Percentiles rank a stretch among this genome's conserved stretches.
These are phyloP conservation scores for Drosophila anomalipes DNA, from an alignment of 2,888 invertebrate species.

Conservation along the genomic window DNA sequence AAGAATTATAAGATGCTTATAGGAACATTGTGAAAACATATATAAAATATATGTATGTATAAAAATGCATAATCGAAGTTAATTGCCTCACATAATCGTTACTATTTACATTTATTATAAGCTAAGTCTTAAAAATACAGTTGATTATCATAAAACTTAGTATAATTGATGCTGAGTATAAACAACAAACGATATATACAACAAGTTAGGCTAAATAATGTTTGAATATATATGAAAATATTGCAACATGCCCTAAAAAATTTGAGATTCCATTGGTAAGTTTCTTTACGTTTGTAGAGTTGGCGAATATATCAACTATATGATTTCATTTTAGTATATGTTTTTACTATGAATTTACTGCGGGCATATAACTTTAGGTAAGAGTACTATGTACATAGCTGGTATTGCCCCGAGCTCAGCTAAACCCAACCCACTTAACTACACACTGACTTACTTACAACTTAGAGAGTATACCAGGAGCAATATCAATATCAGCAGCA, in stretches of 20 bases:
- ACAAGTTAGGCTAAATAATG: constrained; percentile 5
- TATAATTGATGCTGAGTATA: constrained; percentile 13
- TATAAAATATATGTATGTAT: background rate
- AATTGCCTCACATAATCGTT: constrained; percentile 15
- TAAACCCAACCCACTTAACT: constrained; percentile 66
- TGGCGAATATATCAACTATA: constrained; percentile 13
- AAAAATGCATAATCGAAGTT: constrained; percentile 23
- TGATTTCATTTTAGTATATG: constrained; percentile 6
- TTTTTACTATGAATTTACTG: constrained; percentile 14
- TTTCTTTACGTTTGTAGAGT: background rate
- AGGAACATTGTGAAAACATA: constrained; percentile 41
- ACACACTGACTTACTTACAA: constrained; percentile 69
- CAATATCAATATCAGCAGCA: constrained; percentile 30
- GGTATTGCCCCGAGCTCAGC: constrained; percentile 41
- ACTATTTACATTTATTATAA: constrained; percentile 62
- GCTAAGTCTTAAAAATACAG: constrained; percentile 47
- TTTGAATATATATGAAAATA: constrained; percentile 18
- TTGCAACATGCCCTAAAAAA: constrained; percentile 28
- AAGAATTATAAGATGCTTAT: constrained; percentile 18
- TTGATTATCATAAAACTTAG: constrained; percentile 21
- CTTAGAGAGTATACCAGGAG: constrained; percentile 48
- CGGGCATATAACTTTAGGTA: constrained; percentile 31
- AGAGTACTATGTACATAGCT: constrained; percentile 69
- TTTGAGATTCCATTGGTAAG: constrained; percentile 3
- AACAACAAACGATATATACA: constrained; percentile 17